Evolutionary conservation across 2,113 vertebrate species (phyloP).

Genomic region (Lathamus discolor): DNA sequence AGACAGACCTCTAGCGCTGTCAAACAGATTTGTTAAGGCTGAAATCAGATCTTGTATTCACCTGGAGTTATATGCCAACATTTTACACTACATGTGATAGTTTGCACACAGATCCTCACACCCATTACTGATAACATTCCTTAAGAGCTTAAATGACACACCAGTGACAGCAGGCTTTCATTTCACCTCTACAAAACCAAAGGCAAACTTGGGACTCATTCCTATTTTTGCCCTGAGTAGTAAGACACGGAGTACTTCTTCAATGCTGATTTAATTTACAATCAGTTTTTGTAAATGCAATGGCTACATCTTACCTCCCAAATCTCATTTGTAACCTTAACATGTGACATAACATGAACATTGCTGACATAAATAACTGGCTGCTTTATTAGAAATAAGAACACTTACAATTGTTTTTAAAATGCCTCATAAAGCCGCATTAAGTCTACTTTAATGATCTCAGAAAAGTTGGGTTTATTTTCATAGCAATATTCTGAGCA

Average conservation of each 20-base stretch:
- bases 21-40: not conserved
- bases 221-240: not conserved
- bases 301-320: not conserved
- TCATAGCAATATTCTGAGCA: not conserved
- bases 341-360: slow-evolving; percentile 1
- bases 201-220: not conserved
- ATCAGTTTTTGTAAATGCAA: not conserved
- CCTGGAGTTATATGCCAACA: not conserved
- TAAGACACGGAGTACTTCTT: not conserved
- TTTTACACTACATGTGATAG: not conserved
- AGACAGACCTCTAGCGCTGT: not conserved
- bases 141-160: not conserved
- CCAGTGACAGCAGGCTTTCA: not conserved
- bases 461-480: slow-evolving; percentile 33
- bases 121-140: not conserved
- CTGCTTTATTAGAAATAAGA: slow-evolving; percentile 40
- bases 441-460: slow-evolving; percentile 34
- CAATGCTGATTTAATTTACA: not conserved
- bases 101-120: not conserved
- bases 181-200: not conserved
- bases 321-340: slow-evolving; percentile 2
- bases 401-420: not conserved
- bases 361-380: slow-evolving; percentile 31
- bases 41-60: not conserved
- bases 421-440: slow-evolving; percentile 15